A percentile compares a stretch with the other conserved stretches of the same genome.
Evolutionary conservation across 2,113 vertebrate genomes (phyloP).

Genomic region (Xerus inauris): DNA sequence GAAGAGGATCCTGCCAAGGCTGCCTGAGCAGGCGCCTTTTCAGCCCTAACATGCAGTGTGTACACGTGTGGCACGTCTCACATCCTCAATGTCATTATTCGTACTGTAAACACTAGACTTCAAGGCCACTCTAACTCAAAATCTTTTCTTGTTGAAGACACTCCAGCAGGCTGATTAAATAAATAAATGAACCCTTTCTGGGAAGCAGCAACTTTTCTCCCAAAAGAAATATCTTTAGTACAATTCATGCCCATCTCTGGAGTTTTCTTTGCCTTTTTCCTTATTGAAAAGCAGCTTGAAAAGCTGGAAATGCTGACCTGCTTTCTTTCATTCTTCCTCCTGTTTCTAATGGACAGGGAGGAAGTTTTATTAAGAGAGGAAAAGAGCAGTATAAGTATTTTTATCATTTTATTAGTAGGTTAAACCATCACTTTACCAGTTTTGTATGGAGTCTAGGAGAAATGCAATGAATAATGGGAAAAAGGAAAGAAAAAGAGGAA

Average conservation of each 20-base stretch:
- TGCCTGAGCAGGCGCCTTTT: not conserved
- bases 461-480: not conserved
- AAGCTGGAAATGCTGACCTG: slow-evolving; percentile 13
- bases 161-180: not conserved
- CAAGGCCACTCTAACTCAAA: not conserved
- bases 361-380: slow-evolving; percentile 16
- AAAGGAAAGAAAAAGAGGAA: not conserved
- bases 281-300: slow-evolving; percentile 28
- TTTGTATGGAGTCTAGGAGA: slow-evolving; percentile 18
- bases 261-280: slow-evolving; percentile 19
- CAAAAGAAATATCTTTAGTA: not conserved
- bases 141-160: not conserved
- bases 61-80: not conserved
- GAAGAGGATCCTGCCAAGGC: not conserved
- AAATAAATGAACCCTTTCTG: not conserved
- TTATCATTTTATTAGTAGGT: not conserved
- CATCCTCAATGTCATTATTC: rapidly evolving
- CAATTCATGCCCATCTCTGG: not conserved
- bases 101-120: not conserved
- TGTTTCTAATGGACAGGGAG: not conserved
- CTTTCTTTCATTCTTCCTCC: not conserved
- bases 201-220: not conserved
- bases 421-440: not conserved
- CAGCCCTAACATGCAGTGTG: not conserved
- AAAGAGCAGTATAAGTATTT: slow-evolving; percentile 52